Conservation (phyloP, 2,113 vertebrate genomes). For the Copsychus sechellarum region DNA sequence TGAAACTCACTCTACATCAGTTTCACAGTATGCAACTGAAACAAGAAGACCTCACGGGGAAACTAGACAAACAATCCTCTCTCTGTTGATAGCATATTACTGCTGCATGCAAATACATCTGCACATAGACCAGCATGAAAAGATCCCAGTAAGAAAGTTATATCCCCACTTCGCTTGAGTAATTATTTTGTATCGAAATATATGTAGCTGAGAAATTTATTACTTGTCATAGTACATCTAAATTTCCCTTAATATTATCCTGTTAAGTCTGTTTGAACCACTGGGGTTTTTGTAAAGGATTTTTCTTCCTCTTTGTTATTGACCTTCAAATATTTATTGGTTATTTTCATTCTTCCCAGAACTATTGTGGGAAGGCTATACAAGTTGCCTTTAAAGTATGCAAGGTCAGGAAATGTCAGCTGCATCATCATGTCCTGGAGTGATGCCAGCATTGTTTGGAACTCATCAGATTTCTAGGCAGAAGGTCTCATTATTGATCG, state of each 20-base stretch:
- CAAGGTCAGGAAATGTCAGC: conserved; percentile 2
- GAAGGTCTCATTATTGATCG: not conserved
- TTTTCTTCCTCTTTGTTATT: not conserved
- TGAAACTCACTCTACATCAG: not conserved
- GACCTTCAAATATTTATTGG: not conserved
- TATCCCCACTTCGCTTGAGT: not conserved
- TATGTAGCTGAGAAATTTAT: not conserved
- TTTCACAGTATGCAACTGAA: not conserved
- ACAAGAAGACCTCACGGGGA: not conserved
- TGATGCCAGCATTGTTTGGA: not conserved
- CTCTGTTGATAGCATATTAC: not conserved
- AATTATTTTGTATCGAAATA: not conserved
- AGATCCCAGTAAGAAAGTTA: not conserved
- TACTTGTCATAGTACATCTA: not conserved
- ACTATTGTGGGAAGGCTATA: not conserved
- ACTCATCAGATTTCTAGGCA: not conserved
- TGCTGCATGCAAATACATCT: not conserved
- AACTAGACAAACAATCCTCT: not conserved
- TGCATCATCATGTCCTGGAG: not conserved
- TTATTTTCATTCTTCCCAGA: not conserved
- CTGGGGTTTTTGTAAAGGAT: not conserved
- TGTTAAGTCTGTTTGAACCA: not conserved
- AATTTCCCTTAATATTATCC: not conserved
- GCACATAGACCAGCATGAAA: not conserved
- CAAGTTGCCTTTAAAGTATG: not conserved